Base-by-base conservation (phyloP, 2,113 vertebrate genomes). In the Strigops habroptila region DNA sequence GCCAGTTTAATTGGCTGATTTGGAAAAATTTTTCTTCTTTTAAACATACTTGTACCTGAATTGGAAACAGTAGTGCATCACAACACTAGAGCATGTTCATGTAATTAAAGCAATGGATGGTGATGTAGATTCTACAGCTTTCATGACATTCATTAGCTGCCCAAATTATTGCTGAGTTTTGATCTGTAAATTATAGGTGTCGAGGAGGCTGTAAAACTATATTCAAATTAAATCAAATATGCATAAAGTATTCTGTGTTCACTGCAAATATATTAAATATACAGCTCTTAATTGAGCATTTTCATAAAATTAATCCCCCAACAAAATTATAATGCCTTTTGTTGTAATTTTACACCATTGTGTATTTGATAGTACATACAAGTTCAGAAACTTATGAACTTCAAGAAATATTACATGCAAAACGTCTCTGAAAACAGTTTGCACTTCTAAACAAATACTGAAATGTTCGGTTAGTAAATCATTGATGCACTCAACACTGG, bases 191-290 rank as follows among this genome's bases (percentile, higher is more conserved):
- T 99, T 98, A 99, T 98, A 99, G 97, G 98, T 98, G 98, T 99
- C 98, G 98, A 99, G 98, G 97, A 99, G 99, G 98, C 98, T 98
- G 99, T 98, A 98, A 98, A 99, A 99, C 98, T 98, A 99, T 99
- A 99, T 99, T 99, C 99, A 99, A 99, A 98, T 98, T 98, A 98
- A 99, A 98, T 98, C 98, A 98, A 99, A 99, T 98, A 98, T 99
- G 98, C 98, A 98, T 99, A 98, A 98, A 99, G 98, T 98, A 98
- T 98, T 98, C 98, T 98, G 98, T 98, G 97, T 98, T 98, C 99
- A 99, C 98, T 99, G 98, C 99, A 99, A 99, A 99, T 99, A 99
- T 99, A 99, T 99, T 99, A 99, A 99, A 99, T 99, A 99, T 99
- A 99, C 98, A 99, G 99, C 99, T 99, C 99, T 98, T 98, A 97